Evolutionary conservation across 1,140 invertebrate genomes (phyloP), one percentile per base, ranked within the genome.

Genomic region (Zaprionus ornatus): DNA sequence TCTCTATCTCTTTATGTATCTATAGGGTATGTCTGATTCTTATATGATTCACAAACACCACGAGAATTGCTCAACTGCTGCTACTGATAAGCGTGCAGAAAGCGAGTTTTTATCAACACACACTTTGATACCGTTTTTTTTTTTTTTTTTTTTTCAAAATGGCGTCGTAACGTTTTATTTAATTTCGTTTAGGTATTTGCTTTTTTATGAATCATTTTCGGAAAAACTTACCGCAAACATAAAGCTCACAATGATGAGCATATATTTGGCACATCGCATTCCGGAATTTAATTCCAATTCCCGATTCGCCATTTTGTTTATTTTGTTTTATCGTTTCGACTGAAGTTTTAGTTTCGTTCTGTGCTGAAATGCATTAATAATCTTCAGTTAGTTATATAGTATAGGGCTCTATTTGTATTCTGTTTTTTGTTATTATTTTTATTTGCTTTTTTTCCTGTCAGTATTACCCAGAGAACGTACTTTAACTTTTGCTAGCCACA

Each of bases 251-350:
- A 95, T 95, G 79, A 96, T 95, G 35, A 98, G 94, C 93, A 98
- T 95, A 80, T 97, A 97, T 93, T 98, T 98, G 77, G 98, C 95
- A 92, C 96, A 96, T 77, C 94, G 94, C 94, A 97, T 96, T 76
- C 96, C 95, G 55, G 96, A 93, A 92, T 96, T 95, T 64, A 96
- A 79, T 66, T 92, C 82, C 45, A 91, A 77, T 59, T 92, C 91
- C 64, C 84, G 82, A 52, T 73, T 90, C 55, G 84, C 87, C 91
- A 92, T 92, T 75, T 73, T 83, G 50, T 29, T 21, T n/a, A n/a
- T n/a, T 21, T n/a, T 50, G 35, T 23, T 63, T 5, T 29, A 19
- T 9, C 2, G n/a, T 19, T 2, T 52, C 13, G n/a, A 7, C 60
- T 27, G 32, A 27, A 27, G n/a, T 59, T 37, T 19, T 54, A 45